Percentiles rank a stretch among this genome's conserved stretches.
phyloP scores from a whole-genome alignment of 2,888 invertebrate genomes.

The Ennomos quercinarius region DNA sequence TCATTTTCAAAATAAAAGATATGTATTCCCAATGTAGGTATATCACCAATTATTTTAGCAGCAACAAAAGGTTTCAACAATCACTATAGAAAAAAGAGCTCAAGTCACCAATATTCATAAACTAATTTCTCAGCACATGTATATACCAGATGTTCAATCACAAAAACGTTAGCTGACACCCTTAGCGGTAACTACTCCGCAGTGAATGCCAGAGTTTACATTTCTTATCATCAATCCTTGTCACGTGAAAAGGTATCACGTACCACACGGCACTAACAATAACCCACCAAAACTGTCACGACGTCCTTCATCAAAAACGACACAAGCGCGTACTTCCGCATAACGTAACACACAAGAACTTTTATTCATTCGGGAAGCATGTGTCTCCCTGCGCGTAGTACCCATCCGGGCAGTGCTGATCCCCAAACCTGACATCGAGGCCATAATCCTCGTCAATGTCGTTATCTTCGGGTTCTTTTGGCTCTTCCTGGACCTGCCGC shows the following conservation, averaged over 20 bases:
- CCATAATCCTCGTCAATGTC: constrained; percentile 45
- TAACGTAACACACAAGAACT: not conserved
- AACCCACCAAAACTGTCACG: constrained; percentile 18
- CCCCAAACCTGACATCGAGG: constrained; percentile 46
- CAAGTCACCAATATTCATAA: too few species aligned
- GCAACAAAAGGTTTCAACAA: too few species aligned
- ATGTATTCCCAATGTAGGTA: too few species aligned
- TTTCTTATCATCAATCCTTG: constrained; percentile 18
- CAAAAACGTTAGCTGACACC: not conserved
- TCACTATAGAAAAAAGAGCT: too few species aligned
- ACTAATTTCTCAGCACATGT: not conserved
- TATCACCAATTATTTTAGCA: too few species aligned
- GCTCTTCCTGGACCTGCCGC: constrained; percentile 20
- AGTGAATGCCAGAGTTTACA: constrained; percentile 9
- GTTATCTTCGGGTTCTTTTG: constrained; percentile 42
- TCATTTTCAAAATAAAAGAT: too few species aligned
- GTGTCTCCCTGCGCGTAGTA: constrained; percentile 14
- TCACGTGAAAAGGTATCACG: constrained; percentile 21
- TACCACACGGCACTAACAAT: constrained; percentile 23
- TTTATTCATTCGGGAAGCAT: constrained; percentile 49
- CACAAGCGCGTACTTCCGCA: constrained; percentile 14
- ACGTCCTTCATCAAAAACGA: constrained; percentile 25
- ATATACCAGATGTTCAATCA: not conserved
- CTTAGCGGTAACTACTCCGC: not conserved
- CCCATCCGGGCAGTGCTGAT: constrained; percentile 22